Percentiles rank a stretch among this genome's conserved stretches.
Evolutionary conservation across 2,797 vertebrate genomes (phyloP).

Genomic region (Xenopus petersii): DNA sequence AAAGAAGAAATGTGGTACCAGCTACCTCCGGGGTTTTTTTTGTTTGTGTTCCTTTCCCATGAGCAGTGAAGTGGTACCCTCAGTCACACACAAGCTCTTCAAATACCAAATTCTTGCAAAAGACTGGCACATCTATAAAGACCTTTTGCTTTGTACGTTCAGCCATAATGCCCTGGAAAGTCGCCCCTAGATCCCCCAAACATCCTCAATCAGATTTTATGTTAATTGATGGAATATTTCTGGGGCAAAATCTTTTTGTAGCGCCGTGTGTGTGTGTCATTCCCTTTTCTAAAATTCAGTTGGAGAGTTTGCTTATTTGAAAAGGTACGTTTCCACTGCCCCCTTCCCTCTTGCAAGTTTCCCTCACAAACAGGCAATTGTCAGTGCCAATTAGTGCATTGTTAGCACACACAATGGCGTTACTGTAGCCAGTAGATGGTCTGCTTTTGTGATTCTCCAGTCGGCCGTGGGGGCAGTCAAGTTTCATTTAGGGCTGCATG

Average conservation of each 20-base stretch:
- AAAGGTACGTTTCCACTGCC: constrained; percentile 72
- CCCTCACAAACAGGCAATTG: constrained; percentile 74
- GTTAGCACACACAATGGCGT: constrained; percentile 86
- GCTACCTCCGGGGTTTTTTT: constrained; percentile 24
- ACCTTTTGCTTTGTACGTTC: constrained; percentile 17
- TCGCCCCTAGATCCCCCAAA: not conserved
- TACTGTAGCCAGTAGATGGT: constrained; percentile 82
- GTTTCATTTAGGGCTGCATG: constrained; percentile 87
- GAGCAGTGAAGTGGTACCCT: constrained; percentile 48
- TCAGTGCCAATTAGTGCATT: constrained; percentile 95
- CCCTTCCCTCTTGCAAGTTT: constrained; percentile 52
- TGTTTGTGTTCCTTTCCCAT: constrained; percentile 45
- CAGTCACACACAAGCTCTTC: constrained; percentile 47
- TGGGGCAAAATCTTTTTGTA: constrained; percentile 3
- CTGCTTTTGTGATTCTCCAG: constrained; percentile 89
- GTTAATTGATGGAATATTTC: not conserved
- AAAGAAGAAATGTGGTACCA: constrained; percentile 21
- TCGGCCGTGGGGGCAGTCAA: constrained; percentile 90
- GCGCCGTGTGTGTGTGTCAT: constrained; percentile 13
- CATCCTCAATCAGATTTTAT: not conserved
- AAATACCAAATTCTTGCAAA: constrained; percentile 23
- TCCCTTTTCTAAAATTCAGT: constrained; percentile 58
- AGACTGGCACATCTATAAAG: constrained; percentile 17
- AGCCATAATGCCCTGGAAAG: constrained; percentile 5
- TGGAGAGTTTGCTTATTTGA: constrained; percentile 73